These are phyloP conservation scores for Pachyramphus minor DNA, from an alignment of 2,113 vertebrate genomes.

Conservation along the genomic window DNA sequence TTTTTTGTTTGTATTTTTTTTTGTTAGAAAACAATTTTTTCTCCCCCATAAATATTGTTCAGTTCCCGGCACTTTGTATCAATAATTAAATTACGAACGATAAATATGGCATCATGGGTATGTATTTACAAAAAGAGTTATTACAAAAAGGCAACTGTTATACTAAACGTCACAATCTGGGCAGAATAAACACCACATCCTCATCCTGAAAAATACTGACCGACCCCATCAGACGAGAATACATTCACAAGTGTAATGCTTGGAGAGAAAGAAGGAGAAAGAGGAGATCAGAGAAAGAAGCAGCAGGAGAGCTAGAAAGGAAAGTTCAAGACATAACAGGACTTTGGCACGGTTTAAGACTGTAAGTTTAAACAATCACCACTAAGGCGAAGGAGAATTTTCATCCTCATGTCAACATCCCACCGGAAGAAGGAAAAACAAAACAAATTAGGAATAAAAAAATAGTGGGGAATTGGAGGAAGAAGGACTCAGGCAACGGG, in stretches of 20 bases:
- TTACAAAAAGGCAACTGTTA: constrained; percentile 99
- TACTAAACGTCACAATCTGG: constrained; percentile 97
- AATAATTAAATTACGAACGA: constrained; percentile 99
- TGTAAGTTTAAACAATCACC: constrained; percentile 96
- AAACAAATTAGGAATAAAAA: background rate
- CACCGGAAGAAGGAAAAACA: constrained; percentile 82
- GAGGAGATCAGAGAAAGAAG: constrained; percentile 14
- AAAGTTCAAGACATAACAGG: constrained; percentile 99
- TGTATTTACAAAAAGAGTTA: constrained; percentile 98
- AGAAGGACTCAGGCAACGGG: background rate
- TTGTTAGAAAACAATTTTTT: constrained; percentile 91
- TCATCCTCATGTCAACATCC: constrained; percentile 81
- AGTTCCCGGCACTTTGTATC: constrained; percentile 93
- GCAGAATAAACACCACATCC: constrained; percentile 90
- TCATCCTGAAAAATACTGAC: constrained; percentile 93
- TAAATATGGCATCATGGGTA: constrained; percentile 99
- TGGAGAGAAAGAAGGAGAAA: constrained; percentile 46
- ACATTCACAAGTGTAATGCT: constrained; percentile 99
- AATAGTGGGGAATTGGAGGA: constrained; percentile 54
- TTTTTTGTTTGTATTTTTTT: constrained; percentile 17
- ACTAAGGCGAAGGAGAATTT: constrained; percentile 88
- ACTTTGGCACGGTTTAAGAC: constrained; percentile 99
- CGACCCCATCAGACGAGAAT: constrained; percentile 98
- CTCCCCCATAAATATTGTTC: constrained; percentile 98
- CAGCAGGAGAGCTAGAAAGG: constrained; percentile 33